phyloP scores from a whole-genome alignment of 2,888 invertebrate genomes.

The Galerucella nymphaeae region DNA sequence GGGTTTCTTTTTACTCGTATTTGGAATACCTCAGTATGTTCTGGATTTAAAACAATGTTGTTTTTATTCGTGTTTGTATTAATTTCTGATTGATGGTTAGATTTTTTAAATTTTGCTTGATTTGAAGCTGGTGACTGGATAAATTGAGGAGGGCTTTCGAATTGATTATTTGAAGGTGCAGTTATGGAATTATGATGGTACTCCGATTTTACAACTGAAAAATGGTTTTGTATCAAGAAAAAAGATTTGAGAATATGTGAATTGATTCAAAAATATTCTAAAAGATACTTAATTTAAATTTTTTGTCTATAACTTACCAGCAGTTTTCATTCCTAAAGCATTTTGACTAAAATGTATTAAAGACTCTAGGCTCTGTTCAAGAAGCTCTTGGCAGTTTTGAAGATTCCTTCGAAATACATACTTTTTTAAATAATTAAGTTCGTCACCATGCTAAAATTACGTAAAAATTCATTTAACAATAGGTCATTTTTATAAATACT shows the following conservation, averaged over 20 bases:
- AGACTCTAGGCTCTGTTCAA: constrained; percentile 49
- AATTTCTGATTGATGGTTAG: too few species aligned
- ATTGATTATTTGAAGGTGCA: background rate
- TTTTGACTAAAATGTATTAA: constrained; percentile 55
- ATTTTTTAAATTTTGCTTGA: constrained; percentile 3
- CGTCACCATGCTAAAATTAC: background rate
- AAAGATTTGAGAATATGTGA: too few species aligned
- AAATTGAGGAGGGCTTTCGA: background rate
- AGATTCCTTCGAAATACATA: constrained; percentile 24
- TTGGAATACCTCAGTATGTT: constrained; percentile 56
- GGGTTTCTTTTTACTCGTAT: constrained; percentile 49
- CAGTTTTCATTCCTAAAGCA: constrained; percentile 56
- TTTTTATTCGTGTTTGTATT: constrained; percentile 25
- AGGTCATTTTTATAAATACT: too few species aligned
- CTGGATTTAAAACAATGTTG: constrained; percentile 48
- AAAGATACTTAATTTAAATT: background rate
- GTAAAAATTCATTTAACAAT: background rate
- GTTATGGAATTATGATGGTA: background rate
- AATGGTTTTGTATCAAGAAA: background rate
- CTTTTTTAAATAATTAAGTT: background rate
- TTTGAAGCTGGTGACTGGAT: constrained; percentile 2
- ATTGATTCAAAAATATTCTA: too few species aligned
- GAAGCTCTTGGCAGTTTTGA: constrained; percentile 50
- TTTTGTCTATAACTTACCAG: constrained; percentile 23
- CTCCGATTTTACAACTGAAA: background rate